Percentiles rank a stretch among this genome's conserved stretches.
phyloP scores from a whole-genome alignment of 2,797 vertebrate genomes.

The Sebastes nivosus region DNA sequence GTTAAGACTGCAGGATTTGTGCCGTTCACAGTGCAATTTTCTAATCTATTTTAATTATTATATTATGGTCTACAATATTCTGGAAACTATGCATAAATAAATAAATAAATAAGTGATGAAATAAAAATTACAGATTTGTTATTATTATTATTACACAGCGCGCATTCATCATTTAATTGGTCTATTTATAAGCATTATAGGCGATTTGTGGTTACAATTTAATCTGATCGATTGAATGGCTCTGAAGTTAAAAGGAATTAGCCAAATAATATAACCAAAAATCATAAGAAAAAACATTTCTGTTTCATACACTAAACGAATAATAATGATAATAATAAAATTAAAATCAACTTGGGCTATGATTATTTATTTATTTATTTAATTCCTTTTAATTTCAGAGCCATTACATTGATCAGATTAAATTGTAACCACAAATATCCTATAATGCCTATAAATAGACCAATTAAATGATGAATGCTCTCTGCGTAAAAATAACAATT shows the following conservation, averaged over 20 bases:
- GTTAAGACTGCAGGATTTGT: not conserved
- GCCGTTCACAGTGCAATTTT: not conserved
- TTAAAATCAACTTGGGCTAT: no score
- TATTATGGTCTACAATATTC: not conserved
- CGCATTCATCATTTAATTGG: no score
- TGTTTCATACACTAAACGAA: no score
- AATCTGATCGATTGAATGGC: not conserved
- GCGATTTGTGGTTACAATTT: not conserved
- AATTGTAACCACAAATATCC: not conserved
- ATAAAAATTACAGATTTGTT: not conserved
- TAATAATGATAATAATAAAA: no score
- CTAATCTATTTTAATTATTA: not conserved
- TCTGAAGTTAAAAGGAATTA: not conserved
- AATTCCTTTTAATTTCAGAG: not conserved
- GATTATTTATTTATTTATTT: no score
- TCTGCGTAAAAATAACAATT: no score
- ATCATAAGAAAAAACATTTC: no score
- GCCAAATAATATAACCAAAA: no score
- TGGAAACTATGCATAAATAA: no score
- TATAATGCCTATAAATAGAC: no score
- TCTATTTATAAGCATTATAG: no score
- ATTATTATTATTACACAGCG: not conserved
- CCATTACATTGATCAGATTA: not conserved
- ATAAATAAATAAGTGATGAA: not conserved
- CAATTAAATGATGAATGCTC: not conserved